Evolutionary conservation across 2,113 vertebrate genomes (phyloP), one percentile per base, ranked within the genome.

Genomic region (Neopipo cinnamomea): DNA sequence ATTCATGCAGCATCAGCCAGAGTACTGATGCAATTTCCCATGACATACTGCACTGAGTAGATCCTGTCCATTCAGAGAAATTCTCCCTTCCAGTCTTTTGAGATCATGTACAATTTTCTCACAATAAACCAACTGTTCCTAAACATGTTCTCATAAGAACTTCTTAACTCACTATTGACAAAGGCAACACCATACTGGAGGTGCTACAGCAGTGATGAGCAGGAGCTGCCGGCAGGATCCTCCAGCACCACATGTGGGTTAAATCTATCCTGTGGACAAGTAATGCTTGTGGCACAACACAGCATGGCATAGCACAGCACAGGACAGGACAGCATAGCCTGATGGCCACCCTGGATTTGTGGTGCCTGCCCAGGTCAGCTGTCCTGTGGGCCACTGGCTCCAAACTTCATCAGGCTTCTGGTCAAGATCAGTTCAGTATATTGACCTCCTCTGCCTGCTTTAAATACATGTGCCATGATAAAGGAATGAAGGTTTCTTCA

Each of bases 391-490:
- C 53, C 16, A 22, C 11, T 31, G 33, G 9, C 18, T 68, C 8
- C 20, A 66, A 52, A 1, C 0, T 46, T 13, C 8, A 52, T 14
- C 0, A 0, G 27, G 1, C 8, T 72, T 15, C 20, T 31, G 3
- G 8, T 12, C 16, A 72, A 71, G 16, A 72, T 39, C 35, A 42
- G 5, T 37, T 12, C 7, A 39, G 8, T 11, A 21, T 68, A 46
- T 13, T 49, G 12, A 58, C 15, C 5, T 44, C 11, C 30, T 90
- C 30, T 68, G 9, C 8, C 9, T 37, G 7, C 10, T 39, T 78
- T 67, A 35, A 42, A 19, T 9, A 46, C 3, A 9, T 31, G 9
- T 35, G 9, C 3, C 5, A 12, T 30, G 5, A 13, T 20, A 50
- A 3, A 2, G 11, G 11, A 79, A 33, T 39, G 8, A 39, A 39